These are phyloP conservation scores for Oxyura jamaicensis DNA, from an alignment of 2,113 vertebrate genomes.

Conservation along the genomic window DNA sequence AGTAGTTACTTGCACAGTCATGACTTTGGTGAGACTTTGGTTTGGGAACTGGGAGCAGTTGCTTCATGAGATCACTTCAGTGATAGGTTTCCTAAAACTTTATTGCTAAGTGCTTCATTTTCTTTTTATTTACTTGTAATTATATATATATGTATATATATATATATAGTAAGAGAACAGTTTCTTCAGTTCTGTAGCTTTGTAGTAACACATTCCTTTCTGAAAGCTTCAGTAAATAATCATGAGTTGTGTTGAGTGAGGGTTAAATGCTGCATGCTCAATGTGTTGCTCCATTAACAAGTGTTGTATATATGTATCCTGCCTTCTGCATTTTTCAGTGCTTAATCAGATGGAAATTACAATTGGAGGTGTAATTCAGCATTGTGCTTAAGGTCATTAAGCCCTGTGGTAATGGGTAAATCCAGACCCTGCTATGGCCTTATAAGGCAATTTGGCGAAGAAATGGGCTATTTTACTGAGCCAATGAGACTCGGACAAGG, in stretches of 20 bases:
- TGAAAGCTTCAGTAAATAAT: background rate
- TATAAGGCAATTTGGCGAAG: constrained; percentile 4
- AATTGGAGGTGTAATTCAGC: constrained; percentile 46
- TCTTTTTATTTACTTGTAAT: background rate
- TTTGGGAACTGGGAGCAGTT: background rate
- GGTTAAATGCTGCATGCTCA: background rate
- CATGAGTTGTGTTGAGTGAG: background rate
- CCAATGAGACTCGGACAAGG: background rate
- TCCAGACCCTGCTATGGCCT: constrained; percentile 23
- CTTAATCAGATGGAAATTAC: constrained; percentile 40
- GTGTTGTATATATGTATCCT: background rate
- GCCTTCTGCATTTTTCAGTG: constrained; percentile 34
- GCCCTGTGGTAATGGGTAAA: constrained; percentile 2
- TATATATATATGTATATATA: too few species aligned
- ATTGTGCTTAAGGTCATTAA: constrained; percentile 45
- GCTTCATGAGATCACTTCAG: background rate
- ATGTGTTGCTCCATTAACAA: background rate
- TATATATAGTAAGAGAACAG: background rate
- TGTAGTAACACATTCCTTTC: background rate
- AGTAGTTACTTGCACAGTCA: background rate
- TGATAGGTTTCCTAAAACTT: background rate
- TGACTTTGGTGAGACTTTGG: background rate
- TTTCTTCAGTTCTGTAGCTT: background rate
- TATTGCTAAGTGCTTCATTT: background rate
- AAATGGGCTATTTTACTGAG: background rate